These are phyloP conservation scores for Eurystomus gularis DNA, from an alignment of 2,113 vertebrate genomes.

Conservation along the genomic window DNA sequence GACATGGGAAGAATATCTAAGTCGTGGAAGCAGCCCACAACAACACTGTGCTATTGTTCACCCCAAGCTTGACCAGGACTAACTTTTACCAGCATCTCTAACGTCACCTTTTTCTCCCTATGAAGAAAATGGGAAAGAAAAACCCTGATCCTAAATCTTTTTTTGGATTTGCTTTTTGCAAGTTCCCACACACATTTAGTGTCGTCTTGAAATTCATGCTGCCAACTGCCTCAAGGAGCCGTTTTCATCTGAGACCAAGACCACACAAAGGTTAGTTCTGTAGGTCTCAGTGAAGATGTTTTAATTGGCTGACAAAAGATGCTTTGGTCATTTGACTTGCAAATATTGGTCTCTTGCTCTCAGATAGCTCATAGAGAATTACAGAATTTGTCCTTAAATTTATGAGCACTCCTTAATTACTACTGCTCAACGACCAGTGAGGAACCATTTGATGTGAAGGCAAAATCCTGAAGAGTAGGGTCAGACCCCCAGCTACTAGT, in stretches of 20 bases:
- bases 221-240: constrained; percentile 73
- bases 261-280: constrained; percentile 93
- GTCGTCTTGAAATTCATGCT: constrained; percentile 77
- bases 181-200: constrained; percentile 96
- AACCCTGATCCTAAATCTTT: constrained; percentile 86
- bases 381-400: constrained; percentile 67
- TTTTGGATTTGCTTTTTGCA: constrained; percentile 84
- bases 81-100: constrained; percentile 91
- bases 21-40: constrained; percentile 90
- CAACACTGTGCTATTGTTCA: constrained; percentile 98
- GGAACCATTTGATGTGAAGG: constrained; percentile 7
- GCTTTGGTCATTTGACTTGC: constrained; percentile 75
- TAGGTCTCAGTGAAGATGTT: constrained; percentile 84
- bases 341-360: constrained; percentile 70
- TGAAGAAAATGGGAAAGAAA: constrained; percentile 91
- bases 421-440: neutral
- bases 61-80: constrained; percentile 90
- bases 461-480: constrained; percentile 25
- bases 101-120: constrained; percentile 82
- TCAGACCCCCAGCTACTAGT: neutral
- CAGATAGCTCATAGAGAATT: constrained; percentile 61
- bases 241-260: constrained; percentile 79
- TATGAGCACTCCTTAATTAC: constrained; percentile 46
- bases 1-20: constrained; percentile 99
- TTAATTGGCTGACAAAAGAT: constrained; percentile 82